phyloP scores from a whole-genome alignment of 2,113 vertebrate genomes.

The Dunckerocampus dactyliophorus region DNA sequence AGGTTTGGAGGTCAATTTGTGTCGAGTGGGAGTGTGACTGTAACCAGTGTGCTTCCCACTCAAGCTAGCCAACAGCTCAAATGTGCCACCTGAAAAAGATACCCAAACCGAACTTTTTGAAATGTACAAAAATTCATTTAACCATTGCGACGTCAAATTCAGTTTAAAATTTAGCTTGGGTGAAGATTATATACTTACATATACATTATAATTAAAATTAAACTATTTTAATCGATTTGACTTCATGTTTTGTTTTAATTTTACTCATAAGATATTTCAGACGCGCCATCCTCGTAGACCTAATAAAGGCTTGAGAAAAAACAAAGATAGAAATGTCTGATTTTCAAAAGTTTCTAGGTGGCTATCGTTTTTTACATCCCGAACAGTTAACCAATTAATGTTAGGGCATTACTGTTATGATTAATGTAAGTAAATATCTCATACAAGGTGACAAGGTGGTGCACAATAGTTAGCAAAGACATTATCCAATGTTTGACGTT shows the following conservation, averaged over 20 bases:
- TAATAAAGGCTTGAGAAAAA: too few species aligned
- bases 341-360: too few species aligned
- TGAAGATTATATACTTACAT: not conserved
- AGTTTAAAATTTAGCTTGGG: not conserved
- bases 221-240: not conserved
- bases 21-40: conserved; percentile 33
- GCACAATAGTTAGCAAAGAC: not conserved
- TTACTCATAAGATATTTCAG: too few species aligned
- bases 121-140: not conserved
- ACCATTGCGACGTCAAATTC: not conserved
- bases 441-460: not conserved
- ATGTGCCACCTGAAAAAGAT: conserved; percentile 44
- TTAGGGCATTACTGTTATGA: not conserved
- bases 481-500: not conserved
- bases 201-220: not conserved
- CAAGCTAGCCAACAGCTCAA: conserved; percentile 50
- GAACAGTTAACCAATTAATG: too few species aligned
- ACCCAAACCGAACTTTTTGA: not conserved
- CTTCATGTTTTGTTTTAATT: too few species aligned
- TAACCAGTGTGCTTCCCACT: conserved; percentile 42
- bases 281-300: too few species aligned
- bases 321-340: too few species aligned
- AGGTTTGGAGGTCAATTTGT: conserved; percentile 32
- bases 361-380: too few species aligned
- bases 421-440: not conserved